Percentiles rank a stretch among this genome's conserved stretches.
phyloP scores from a whole-genome alignment of 2,888 invertebrate species.

The Ochropleura leucogaster region DNA sequence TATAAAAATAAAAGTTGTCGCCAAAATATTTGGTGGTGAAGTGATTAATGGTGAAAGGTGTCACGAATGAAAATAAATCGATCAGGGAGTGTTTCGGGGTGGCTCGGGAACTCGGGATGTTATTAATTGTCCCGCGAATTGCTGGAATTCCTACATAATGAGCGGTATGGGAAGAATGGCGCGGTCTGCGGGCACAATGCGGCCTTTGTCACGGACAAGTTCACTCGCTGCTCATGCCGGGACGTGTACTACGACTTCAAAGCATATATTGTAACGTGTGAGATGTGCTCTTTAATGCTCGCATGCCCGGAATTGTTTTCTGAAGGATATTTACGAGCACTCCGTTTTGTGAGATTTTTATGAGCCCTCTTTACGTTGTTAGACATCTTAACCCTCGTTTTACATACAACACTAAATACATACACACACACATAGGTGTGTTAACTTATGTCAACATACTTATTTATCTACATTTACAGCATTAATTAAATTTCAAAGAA shows the following conservation, averaged over 20 bases:
- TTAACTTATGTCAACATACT: slow-evolving; percentile 10
- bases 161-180: slow-evolving; percentile 69
- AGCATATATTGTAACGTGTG: slow-evolving; percentile 46
- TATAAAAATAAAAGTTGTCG: slow-evolving; percentile 62
- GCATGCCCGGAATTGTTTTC: slow-evolving; percentile 48
- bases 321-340: slow-evolving; percentile 48
- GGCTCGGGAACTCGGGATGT: slow-evolving; percentile 56
- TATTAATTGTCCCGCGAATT: slow-evolving; percentile 70
- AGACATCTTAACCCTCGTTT: slow-evolving; percentile 23
- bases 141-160: slow-evolving; percentile 70
- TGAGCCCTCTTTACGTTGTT: slow-evolving; percentile 12
- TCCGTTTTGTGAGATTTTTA: slow-evolving; percentile 35
- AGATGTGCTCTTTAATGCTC: slow-evolving; percentile 41
- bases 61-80: slow-evolving; percentile 67
- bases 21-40: slow-evolving; percentile 63
- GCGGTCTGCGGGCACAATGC: slow-evolving; percentile 65
- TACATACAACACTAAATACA: slow-evolving; percentile 19
- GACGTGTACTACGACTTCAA: slow-evolving; percentile 22
- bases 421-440: too few relatives aligned
- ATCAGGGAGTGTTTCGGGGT: slow-evolving; percentile 63
- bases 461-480: not conserved
- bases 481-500: not conserved
- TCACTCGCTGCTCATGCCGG: slow-evolving; percentile 40
- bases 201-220: slow-evolving; percentile 62
- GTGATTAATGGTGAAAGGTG: slow-evolving; percentile 67